A percentile compares a stretch with the other conserved stretches of the same genome.
These are phyloP conservation scores for Eriocheir sinensis DNA, from an alignment of 1,140 invertebrate species.

Conservation along the genomic window DNA sequence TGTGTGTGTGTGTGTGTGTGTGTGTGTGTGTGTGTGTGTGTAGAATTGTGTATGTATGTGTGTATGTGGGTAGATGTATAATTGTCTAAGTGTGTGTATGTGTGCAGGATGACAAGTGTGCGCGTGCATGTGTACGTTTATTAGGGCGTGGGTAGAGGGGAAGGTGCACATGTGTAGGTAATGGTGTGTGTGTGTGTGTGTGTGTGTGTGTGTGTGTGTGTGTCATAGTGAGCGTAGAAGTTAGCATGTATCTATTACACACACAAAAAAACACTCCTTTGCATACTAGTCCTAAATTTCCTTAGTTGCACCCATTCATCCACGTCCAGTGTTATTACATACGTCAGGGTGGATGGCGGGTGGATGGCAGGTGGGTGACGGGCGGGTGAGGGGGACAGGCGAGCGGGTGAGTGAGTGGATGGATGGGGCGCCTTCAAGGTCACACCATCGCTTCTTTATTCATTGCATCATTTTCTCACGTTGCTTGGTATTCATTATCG, in stretches of 20 bases:
- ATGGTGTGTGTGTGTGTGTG: slow-evolving; percentile 35
- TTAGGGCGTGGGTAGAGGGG: too few species aligned
- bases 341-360: neutral
- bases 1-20: slow-evolving; percentile 36
- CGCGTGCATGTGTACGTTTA: too few species aligned
- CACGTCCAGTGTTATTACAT: too few species aligned
- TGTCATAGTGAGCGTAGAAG: neutral
- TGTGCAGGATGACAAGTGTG: too few species aligned
- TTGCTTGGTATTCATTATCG: slow-evolving; percentile 2
- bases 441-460: neutral
- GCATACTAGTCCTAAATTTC: too few species aligned
- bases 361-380: neutral
- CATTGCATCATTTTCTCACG: slow-evolving; percentile 11
- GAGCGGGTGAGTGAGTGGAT: too few species aligned
- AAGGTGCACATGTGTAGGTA: neutral
- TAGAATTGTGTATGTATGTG: neutral
- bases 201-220: too few species aligned
- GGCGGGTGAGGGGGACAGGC: too few species aligned
- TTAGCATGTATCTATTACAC: neutral
- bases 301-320: too few species aligned
- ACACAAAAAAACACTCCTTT: too few species aligned
- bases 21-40: too few species aligned
- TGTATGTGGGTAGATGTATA: neutral
- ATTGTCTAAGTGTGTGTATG: neutral
- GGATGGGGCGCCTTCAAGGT: neutral